Conservation (phyloP, 1,140 invertebrate species). For the Saccostrea cuccullata region DNA sequence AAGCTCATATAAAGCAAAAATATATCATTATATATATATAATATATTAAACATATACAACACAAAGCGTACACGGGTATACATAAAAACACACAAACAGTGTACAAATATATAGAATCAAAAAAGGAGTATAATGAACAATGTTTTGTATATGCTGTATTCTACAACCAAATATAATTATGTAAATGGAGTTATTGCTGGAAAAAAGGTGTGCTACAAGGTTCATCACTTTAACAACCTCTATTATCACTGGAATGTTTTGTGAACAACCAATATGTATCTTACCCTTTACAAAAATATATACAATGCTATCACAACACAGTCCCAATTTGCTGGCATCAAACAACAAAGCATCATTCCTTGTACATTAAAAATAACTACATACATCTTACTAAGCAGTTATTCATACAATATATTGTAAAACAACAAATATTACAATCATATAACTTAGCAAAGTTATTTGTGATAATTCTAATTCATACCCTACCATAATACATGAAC, state of each 20-base stretch:
- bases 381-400: too few relatives aligned
- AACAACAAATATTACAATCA: too few relatives aligned
- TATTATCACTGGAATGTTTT: slow-evolving; percentile 18
- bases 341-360: neutral
- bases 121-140: slow-evolving; percentile 16
- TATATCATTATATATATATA: slow-evolving; percentile 20
- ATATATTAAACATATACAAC: neutral
- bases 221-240: neutral
- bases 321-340: neutral
- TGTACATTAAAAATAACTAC: too few relatives aligned
- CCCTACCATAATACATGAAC: too few relatives aligned
- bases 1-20: slow-evolving; percentile 34
- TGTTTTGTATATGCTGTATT: neutral
- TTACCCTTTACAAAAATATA: neutral
- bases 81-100: neutral
- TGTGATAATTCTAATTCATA: too few relatives aligned
- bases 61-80: neutral
- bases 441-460: too few relatives aligned
- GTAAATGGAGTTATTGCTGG: neutral
- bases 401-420: too few relatives aligned
- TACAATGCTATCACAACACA: neutral
- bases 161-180: neutral
- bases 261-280: neutral
- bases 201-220: neutral
- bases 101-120: neutral